Base-by-base conservation (phyloP, 2,797 vertebrate species). In the Labeo calbasu region DNA sequence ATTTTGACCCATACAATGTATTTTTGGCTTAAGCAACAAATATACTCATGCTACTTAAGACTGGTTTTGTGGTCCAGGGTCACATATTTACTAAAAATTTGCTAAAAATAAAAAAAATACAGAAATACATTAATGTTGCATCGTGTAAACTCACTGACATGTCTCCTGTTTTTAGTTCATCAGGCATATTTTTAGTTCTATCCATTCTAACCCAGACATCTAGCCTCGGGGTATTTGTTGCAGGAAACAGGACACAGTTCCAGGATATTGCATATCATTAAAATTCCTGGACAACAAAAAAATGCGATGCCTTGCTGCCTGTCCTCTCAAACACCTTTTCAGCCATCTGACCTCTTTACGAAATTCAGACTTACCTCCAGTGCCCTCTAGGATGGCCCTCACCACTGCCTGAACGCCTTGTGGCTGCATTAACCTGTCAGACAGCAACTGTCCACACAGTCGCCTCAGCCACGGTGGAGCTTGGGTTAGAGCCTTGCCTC, bases 371-470 rank as follows among this genome's bases (percentile, higher is more conserved):
- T 92, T 91, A 98, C 98, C 96, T n/a, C 94, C 93, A 1, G 95
- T 94, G 86, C 94, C 96, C 87, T 97, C 97, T 90, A 99, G 61
- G 87, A 99, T 88, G 66, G 96, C 97, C 86, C 95, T 93, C 79
- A 98, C 94, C 28, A 99, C 96, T 0, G 97, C 95, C 90, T 96
- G 97, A 25, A 99, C 96, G 1, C 98, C 98, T 0, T 32, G 86
- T 0, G 96, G 96, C 88, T 94, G 95, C 90, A 97, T 94, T 77
- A 99, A 92, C 79, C 97, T 93, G 88, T 98, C 95, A 0, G 98
- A 99, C 63, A 99, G 96, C 86, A 99, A 92, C 87, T 94, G 96
- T 11, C 98, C 97, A 19, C 97, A 98, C 0, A 98, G 95, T 25
- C 92, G 93, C 61, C 95, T 95, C 71, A 99, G 94, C 98, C 98